Conservation (phyloP, 2,888 invertebrate species). For the Hyalella azteca region DNA sequence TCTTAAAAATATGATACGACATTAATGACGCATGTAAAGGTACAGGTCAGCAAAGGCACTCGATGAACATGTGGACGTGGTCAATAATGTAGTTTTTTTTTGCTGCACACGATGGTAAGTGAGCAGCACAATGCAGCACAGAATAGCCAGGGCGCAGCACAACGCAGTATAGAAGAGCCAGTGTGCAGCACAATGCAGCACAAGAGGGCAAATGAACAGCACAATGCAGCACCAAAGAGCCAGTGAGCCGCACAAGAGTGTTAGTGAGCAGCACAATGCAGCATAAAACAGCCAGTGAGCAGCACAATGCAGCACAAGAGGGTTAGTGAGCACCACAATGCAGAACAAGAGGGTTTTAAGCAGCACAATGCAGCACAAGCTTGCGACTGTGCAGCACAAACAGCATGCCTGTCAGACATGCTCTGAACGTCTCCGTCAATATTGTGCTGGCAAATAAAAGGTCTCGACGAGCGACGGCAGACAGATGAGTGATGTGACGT, state of each 20-base stretch:
- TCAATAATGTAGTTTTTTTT: too few relatives aligned
- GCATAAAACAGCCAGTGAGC: too few relatives aligned
- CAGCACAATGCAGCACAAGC: not conserved
- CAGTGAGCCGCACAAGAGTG: too few relatives aligned
- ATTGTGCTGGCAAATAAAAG: conserved; percentile 15
- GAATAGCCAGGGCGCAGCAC: too few relatives aligned
- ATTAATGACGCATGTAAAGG: too few relatives aligned
- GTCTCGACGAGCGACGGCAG: not conserved
- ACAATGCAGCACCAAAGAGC: not conserved
- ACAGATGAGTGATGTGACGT: conserved; percentile 14
- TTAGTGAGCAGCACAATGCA: not conserved
- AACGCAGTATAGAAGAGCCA: too few relatives aligned
- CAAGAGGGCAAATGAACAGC: not conserved
- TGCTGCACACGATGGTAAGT: too few relatives aligned
- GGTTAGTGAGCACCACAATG: not conserved
- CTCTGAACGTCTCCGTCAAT: not conserved
- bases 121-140: not conserved
- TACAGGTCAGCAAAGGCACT: too few relatives aligned
- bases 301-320: not conserved
- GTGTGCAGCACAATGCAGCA: too few relatives aligned
- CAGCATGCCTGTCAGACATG: not conserved
- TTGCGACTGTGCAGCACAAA: not conserved
- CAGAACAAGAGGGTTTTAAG: not conserved
- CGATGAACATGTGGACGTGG: too few relatives aligned
- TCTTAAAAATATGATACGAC: too few relatives aligned